Conservation (phyloP, 2,113 vertebrate genomes). For the Ursus arctos region DNA sequence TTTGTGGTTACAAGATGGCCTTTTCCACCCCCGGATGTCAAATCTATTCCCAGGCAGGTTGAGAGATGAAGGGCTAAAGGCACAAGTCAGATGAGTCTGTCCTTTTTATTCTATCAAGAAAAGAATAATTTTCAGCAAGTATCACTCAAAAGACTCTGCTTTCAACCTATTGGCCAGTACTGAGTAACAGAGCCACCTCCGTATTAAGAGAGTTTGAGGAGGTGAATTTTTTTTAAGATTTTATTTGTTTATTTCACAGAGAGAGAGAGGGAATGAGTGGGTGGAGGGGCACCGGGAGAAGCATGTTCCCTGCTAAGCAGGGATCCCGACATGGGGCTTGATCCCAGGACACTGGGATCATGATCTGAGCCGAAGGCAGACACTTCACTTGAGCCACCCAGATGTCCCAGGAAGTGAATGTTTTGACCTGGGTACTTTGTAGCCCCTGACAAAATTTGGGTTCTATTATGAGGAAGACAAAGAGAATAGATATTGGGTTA, state of each 20-base stretch:
- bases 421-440: not conserved
- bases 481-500: not conserved
- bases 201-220: not conserved
- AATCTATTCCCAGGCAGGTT: not conserved
- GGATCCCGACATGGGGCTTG: not conserved
- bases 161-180: not conserved
- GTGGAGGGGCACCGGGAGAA: not conserved
- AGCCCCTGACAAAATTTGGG: not conserved
- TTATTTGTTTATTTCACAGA: not conserved
- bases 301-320: not conserved
- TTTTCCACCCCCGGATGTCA: not conserved
- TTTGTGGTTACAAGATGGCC: not conserved
- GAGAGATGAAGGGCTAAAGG: not conserved
- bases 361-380: not conserved
- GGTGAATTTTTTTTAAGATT: not conserved
- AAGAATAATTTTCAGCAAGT: not conserved
- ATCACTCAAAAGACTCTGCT: not conserved
- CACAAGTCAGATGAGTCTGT: not conserved
- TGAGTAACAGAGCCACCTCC: not conserved
- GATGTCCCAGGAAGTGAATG: not conserved
- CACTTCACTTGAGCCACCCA: not conserved
- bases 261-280: not conserved
- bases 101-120: slow-evolving; percentile 9
- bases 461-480: not conserved
- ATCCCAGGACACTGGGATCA: not conserved